Conservation (phyloP, 2,113 vertebrate species). For the Crotalus helleri region DNA sequence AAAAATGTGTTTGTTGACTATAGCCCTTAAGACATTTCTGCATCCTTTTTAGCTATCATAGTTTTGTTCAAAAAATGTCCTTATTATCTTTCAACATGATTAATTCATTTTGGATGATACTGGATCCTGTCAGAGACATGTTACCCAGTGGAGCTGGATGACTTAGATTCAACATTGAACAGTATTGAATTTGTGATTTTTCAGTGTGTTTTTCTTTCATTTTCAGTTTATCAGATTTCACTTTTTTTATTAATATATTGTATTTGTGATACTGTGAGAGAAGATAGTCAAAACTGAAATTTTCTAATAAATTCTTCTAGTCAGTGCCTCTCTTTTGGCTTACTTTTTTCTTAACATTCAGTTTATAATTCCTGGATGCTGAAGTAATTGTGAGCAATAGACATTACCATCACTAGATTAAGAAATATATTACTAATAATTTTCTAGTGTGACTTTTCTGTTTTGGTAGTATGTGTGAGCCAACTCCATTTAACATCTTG, state of each 20-base stretch:
- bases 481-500: neutral
- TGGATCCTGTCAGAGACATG: neutral
- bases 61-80: constrained; percentile 22
- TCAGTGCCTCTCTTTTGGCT: neutral
- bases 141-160: constrained; percentile 30
- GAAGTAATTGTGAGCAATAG: neutral
- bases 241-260: neutral
- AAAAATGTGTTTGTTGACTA: constrained; percentile 34
- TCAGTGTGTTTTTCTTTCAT: constrained; percentile 32
- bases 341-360: neutral
- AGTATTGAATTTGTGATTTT: constrained; percentile 32
- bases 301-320: neutral
- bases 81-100: constrained; percentile 3
- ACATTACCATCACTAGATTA: neutral
- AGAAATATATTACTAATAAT: neutral
- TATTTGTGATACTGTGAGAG: neutral
- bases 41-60: constrained; percentile 36
- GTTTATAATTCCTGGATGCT: neutral
- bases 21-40: constrained; percentile 18
- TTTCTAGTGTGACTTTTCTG: neutral
- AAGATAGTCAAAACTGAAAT: neutral
- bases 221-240: constrained; percentile 16
- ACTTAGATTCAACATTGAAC: constrained; percentile 29
- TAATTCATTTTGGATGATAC: neutral
- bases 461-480: neutral